These are phyloP conservation scores for Mimachlamys varia DNA, from an alignment of 2,888 invertebrate species.

Conservation along the genomic window DNA sequence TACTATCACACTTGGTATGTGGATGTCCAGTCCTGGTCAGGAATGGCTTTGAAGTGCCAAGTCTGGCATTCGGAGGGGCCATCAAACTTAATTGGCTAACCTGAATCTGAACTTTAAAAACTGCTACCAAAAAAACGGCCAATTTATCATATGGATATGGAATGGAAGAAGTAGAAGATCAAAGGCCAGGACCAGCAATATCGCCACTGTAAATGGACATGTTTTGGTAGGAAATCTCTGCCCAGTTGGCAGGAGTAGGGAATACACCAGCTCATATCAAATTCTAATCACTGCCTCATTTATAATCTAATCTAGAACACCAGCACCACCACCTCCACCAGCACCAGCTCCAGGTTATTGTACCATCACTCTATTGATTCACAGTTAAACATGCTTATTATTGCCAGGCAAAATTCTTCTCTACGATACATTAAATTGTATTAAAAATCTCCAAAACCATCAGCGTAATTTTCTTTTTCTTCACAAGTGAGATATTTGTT, in stretches of 20 bases:
- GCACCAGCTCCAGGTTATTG: not conserved
- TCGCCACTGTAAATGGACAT: conserved; percentile 22
- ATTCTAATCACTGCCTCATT: not conserved
- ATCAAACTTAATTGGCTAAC: conserved; percentile 34
- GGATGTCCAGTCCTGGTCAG: not conserved
- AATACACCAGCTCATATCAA: not conserved
- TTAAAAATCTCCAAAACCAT: not conserved
- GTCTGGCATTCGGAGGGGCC: conserved; percentile 25
- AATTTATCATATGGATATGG: conserved; percentile 29
- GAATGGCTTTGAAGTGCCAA: conserved; percentile 31
- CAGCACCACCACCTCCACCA: not conserved
- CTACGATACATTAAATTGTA: not conserved
- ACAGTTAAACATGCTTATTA: not conserved
- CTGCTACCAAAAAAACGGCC: not conserved
- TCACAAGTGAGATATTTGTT: not conserved
- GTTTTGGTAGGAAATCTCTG: conserved; percentile 2
- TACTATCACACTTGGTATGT: conserved; percentile 20
- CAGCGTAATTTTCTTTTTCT: not conserved
- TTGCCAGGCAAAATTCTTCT: not conserved
- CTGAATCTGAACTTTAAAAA: conserved; percentile 29
- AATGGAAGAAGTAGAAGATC: not conserved
- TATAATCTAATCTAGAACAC: not conserved
- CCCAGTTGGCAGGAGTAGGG: conserved; percentile 9
- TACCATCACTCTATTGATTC: not conserved
- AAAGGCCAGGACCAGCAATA: not conserved